phyloP scores from a whole-genome alignment of 2,113 vertebrate genomes.

The Danionella cerebrum region DNA sequence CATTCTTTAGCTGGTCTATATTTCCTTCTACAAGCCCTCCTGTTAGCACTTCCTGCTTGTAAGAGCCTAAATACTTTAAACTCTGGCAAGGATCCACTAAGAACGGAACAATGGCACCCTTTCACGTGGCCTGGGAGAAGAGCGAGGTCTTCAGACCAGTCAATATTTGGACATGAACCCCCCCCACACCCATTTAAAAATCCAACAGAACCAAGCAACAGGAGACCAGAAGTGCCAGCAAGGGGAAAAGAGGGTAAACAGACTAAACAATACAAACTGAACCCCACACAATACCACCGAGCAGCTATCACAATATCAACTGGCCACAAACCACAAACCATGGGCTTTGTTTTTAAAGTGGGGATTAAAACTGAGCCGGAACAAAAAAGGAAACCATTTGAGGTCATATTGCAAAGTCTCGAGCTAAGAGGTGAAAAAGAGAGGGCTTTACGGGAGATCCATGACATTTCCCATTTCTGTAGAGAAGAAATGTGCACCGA shows the following conservation, averaged over 20 bases:
- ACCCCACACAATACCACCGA: conserved; percentile 50
- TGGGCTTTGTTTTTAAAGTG: conserved; percentile 59
- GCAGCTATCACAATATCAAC: conserved; percentile 59
- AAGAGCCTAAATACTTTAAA: conserved; percentile 44
- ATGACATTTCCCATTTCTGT: conserved; percentile 23
- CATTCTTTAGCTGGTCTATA: conserved; percentile 32
- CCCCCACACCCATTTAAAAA: conserved; percentile 44
- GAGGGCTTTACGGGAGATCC: conserved; percentile 18
- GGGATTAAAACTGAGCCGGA: conserved; percentile 59
- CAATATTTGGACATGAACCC: conserved; percentile 66
- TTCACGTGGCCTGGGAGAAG: conserved; percentile 52
- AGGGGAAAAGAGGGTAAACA: conserved; percentile 58
- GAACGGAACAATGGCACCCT: conserved; percentile 57
- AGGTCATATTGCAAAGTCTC: conserved; percentile 35
- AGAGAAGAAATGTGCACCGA: background rate
- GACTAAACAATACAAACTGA: conserved; percentile 51
- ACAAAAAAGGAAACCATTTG: conserved; percentile 42
- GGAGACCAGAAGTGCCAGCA: conserved; percentile 48
- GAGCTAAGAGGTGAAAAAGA: conserved; percentile 30
- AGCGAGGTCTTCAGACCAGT: conserved; percentile 51
- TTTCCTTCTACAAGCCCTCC: conserved; percentile 20
- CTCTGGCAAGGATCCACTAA: conserved; percentile 48
- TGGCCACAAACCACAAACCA: conserved; percentile 45
- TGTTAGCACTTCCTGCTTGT: conserved; percentile 41
- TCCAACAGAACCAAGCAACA: conserved; percentile 53